Evolutionary conservation across 2,113 vertebrate species (phyloP), one percentile per base, ranked within the genome.

Genomic region (Chlamydotis undulata): DNA sequence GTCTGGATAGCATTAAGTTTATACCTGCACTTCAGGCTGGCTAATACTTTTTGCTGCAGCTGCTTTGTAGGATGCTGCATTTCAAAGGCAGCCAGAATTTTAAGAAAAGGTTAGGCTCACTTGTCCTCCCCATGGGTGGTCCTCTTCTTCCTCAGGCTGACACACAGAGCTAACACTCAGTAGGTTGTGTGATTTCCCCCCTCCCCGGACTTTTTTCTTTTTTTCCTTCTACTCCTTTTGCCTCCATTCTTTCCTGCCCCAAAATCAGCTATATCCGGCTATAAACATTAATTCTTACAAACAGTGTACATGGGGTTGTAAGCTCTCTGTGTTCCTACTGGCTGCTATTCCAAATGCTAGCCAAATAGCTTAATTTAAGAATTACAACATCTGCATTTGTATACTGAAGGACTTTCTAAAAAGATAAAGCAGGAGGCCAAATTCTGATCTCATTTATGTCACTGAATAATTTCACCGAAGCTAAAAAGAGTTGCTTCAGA

Each of bases 311-410:
- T 33, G 37, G n/a, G 41, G 49, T n/a, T 73, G 47, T 71, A 81
- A 67, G 76, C 15, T 78, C 69, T 70, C 83, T 69, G 24, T 92
- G 88, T 87, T 89, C 79, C 39, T 84, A 78, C 50, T 8, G 50
- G 63, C 25, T 91, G 41, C 87, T 59, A 63, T 73, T 91, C 78
- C 24, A 91, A 93, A 59, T n/a, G 41, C 68, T 71, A 91, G 89
- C 73, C 63, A 97, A 97, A 96, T 28, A 89, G 79, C 77, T 94
- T 93, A 89, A 96, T 43, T 94, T 94, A 71, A 67, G 79, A 90
- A 97, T 87, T 92, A 91, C 49, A 89, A 96, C 97, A 97, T 91
- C 96, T 97, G 82, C 86, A 75, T 89, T 96, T 97, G 87, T 97
- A 94, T 96, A 95, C 94, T 53, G 35, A 73, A 87, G 33, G 49